phyloP scores from a whole-genome alignment of 2,888 invertebrate genomes.

The Lacanobia oleracea region DNA sequence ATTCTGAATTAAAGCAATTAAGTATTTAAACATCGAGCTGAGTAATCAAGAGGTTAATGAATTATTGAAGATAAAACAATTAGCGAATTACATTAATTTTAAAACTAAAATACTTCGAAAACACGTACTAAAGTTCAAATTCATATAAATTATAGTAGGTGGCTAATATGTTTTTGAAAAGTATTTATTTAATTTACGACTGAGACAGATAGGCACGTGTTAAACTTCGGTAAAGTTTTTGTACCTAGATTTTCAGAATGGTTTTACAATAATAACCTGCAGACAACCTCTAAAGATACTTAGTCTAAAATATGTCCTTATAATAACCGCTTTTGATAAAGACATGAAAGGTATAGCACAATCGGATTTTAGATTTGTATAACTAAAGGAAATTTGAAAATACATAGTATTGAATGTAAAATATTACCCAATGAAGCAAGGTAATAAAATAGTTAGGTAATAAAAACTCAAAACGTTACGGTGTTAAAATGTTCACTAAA shows the following conservation, averaged over 20 bases:
- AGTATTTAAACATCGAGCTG: not conserved
- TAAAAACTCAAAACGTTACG: conserved; percentile 31
- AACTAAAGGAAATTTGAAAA: not conserved
- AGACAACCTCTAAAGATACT: conserved; percentile 44
- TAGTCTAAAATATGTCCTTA: not conserved
- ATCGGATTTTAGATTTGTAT: not conserved
- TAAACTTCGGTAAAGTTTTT: conserved; percentile 61
- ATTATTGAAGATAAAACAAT: conserved; percentile 15
- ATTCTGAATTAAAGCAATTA: not conserved
- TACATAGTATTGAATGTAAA: conserved; percentile 8
- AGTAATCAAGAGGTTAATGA: conserved; percentile 5
- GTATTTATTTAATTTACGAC: conserved; percentile 54
- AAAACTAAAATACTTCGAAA: conserved; percentile 23
- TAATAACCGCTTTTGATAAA: conserved; percentile 2
- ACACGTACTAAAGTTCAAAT: conserved; percentile 25
- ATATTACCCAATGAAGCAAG: not conserved
- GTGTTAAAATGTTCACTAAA: conserved; percentile 22
- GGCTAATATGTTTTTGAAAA: conserved; percentile 41
- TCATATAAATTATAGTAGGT: conserved; percentile 27
- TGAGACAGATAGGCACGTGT: conserved; percentile 41
- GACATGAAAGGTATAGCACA: not conserved
- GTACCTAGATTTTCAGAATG: conserved; percentile 41
- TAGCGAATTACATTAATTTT: conserved; percentile 13
- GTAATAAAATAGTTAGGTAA: conserved; percentile 23
- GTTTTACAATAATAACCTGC: conserved; percentile 61